Evolutionary conservation across 2,888 invertebrate species (phyloP).

Genomic region (Podotricha telesiphe): DNA sequence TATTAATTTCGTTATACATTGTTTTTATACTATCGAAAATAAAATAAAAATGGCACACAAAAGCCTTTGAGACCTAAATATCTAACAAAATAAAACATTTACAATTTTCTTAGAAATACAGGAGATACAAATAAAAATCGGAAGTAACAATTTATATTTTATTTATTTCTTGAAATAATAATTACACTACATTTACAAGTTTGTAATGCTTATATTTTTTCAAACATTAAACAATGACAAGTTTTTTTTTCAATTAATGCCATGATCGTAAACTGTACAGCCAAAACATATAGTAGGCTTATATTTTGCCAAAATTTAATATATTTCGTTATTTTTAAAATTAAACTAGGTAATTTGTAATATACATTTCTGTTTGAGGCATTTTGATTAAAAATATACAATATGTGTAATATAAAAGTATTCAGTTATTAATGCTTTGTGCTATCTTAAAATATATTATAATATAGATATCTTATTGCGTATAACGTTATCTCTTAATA

Average conservation of each 20-base stretch:
- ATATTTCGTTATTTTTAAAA: not conserved
- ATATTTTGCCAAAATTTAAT: not conserved
- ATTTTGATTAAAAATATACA: conserved; percentile 7
- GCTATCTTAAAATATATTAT: not conserved
- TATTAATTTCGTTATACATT: too few species aligned
- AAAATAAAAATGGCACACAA: too few species aligned
- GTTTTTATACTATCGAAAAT: too few species aligned
- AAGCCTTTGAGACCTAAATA: too few species aligned
- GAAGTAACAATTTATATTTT: conserved; percentile 16
- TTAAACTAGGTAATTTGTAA: not conserved
- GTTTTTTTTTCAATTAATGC: conserved; percentile 1
- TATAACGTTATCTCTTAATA: not conserved
- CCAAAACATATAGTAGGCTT: not conserved
- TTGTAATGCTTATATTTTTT: conserved; percentile 10
- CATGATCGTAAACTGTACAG: conserved; percentile 8
- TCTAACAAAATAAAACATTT: not conserved
- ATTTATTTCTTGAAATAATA: conserved; percentile 24
- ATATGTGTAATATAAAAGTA: conserved; percentile 14
- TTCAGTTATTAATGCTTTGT: conserved; percentile 11
- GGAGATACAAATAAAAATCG: not conserved
- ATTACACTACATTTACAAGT: conserved; percentile 15
- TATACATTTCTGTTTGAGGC: not conserved
- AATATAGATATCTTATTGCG: not conserved
- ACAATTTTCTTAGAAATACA: not conserved
- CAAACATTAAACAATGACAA: conserved; percentile 1